A percentile compares a stretch with the other conserved stretches of the same genome.
phyloP scores from a whole-genome alignment of 2,113 vertebrate species.

The Sus scrofa region DNA sequence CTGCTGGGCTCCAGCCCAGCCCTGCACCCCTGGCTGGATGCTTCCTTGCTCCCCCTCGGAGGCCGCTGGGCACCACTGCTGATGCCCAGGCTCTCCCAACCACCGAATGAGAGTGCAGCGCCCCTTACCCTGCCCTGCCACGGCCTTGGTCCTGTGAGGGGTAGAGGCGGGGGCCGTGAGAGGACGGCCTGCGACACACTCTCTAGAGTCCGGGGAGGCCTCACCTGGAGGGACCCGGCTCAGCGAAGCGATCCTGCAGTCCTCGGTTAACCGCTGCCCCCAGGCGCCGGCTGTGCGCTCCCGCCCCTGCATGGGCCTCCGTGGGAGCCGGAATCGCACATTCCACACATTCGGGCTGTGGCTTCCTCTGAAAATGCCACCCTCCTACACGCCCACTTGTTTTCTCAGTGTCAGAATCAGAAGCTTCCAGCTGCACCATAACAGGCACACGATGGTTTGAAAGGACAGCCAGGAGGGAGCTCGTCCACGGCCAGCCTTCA shows the following conservation, averaged over 20 bases:
- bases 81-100: not conserved
- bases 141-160: rapidly evolving
- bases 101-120: rapidly evolving
- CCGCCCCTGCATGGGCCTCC: rapidly evolving
- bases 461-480: rapidly evolving
- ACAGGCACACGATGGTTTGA: rapidly evolving
- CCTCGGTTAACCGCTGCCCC: too few species aligned
- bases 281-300: rapidly evolving
- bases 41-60: too few species aligned
- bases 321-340: rapidly evolving
- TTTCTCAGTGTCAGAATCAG: not conserved
- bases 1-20: rapidly evolving
- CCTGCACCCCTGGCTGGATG: not conserved
- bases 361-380: too few species aligned
- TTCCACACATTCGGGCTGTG: rapidly evolving
- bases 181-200: not conserved
- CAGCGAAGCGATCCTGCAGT: rapidly evolving
- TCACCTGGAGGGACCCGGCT: rapidly evolving
- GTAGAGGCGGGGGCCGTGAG: rapidly evolving
- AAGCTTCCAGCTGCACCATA: not conserved
- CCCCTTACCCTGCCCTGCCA: too few species aligned
- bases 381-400: rapidly evolving
- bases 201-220: too few species aligned
- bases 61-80: rapidly evolving
- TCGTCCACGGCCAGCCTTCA: rapidly evolving